phyloP scores from a whole-genome alignment of 2,797 vertebrate species.

The Morus bassanus region DNA sequence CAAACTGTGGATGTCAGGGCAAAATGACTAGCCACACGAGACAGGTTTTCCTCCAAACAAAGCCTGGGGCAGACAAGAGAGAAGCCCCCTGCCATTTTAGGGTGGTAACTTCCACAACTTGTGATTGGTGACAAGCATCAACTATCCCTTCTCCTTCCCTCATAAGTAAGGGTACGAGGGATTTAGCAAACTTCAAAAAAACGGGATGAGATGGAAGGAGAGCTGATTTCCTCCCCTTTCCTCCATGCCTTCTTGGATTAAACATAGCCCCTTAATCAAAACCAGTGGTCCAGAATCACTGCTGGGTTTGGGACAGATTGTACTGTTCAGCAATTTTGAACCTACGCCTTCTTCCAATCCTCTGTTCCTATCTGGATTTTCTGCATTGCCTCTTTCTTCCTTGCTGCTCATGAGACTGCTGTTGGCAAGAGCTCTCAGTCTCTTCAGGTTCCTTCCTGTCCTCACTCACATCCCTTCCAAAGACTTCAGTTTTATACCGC shows the following conservation, averaged over 20 bases:
- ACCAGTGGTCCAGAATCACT: neutral
- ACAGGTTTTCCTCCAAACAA: neutral
- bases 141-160: neutral
- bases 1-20: neutral
- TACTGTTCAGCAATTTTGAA: neutral
- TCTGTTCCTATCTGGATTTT: neutral
- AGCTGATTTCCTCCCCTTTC: neutral
- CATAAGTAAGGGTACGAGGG: neutral
- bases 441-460: neutral
- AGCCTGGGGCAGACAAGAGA: neutral
- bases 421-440: neutral
- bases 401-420: neutral
- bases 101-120: neutral
- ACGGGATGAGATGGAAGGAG: neutral
- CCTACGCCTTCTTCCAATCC: neutral
- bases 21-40: neutral
- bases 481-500: neutral
- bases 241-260: neutral
- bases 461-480: neutral
- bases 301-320: neutral
- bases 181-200: neutral
- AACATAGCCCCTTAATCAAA: neutral
- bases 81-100: neutral
- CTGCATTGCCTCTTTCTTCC: neutral
- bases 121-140: neutral